Base-by-base conservation (phyloP, 2,888 invertebrate genomes). In the Eugnorisma glareosa region DNA sequence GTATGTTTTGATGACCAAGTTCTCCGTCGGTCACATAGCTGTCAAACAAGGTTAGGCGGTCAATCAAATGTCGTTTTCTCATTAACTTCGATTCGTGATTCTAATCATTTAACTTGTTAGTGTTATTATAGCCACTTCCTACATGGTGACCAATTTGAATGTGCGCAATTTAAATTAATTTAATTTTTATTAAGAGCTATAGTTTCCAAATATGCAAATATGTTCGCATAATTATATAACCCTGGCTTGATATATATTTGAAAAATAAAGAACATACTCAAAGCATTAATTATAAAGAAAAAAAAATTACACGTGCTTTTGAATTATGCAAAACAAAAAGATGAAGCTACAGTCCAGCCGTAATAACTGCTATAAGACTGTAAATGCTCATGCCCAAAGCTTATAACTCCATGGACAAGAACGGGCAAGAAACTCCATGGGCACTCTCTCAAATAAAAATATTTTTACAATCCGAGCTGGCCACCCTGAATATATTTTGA, bases 81-180 rank as follows among this genome's bases (percentile, higher is more conserved):
- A 35, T 2, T 35, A 64, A 0, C 37, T 28, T 6, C 4, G 8
- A 24, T 73, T 51, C 13, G 35, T 48, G 48, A 66, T 78, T 66
- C 3, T 35, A 40, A 79, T 75, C 21, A 64, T 51, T 57, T 57
- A 35, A 57, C 10, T 37, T 43, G 48, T 18, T 24, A 67, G 18
- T 73, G 15, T 51, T 63, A 73, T 73, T 48, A 64, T 8, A 51
- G 43, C 48, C 67, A 75, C 35, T 48, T 35, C 7, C 28, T 18
- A 59, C 28, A 61, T 11, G 21, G 21, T 21, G 31, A 21, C 35
- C 18, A 31, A 59, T 21, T 61, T 61, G 21, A 35, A 4, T 1
- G 59, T 21, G 10, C 21, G 4, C 61, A 61, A 59, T 61, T 59
- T 21, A 10, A 35, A 35, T 21, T 35, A 61, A 31, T 10, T 10